Evolutionary conservation across 2,888 invertebrate genomes (phyloP), one percentile per base, ranked within the genome.

Genomic region (Augiades crinisus): DNA sequence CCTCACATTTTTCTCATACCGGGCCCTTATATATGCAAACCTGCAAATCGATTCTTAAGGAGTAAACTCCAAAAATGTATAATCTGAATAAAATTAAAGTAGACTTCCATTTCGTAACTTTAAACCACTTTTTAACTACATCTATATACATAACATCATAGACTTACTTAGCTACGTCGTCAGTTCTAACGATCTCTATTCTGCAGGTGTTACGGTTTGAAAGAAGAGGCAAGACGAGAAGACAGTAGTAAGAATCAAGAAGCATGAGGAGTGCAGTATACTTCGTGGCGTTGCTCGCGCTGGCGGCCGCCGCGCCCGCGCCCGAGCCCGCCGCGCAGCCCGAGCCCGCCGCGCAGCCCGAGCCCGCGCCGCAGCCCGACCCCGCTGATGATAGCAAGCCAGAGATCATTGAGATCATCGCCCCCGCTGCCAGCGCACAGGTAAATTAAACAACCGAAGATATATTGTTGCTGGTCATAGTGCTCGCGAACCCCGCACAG

Each of bases 331-430:
- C 56, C 3, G 30, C 12, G 69, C 75, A 17, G 64, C 69, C 75
- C n/a, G 64, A 53, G 27, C 72, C 81, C 7, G 67, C 54, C 5
- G 65, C 79, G 34, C 65, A 60, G 44, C 72, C 82, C 30, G 70
- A 61, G 8, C 40, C 47, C n/a, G 47, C 40, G 2, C 6, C 38
- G 13, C 38, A 38, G 10, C 22, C 22, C 12, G 30, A 30, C 14
- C 61, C 72, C 34, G 57, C 65, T 10, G 72, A 70, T 50, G 87
- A 86, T 69, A 75, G 78, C 69, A 66, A 64, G 21, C 90, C 89
- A 0, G 90, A 90, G 61, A 88, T 90, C 63, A 90, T 90, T 24
- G 90, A 90, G 62, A 90, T 90, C 63, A 90, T 90, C 60, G 89
- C 90, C 0, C 90, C 90, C 49, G 90, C 90, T 22, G 79, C 72